Evolutionary conservation across 2,888 invertebrate species (phyloP).

Genomic region (Venustoraphidia nigricollis): DNA sequence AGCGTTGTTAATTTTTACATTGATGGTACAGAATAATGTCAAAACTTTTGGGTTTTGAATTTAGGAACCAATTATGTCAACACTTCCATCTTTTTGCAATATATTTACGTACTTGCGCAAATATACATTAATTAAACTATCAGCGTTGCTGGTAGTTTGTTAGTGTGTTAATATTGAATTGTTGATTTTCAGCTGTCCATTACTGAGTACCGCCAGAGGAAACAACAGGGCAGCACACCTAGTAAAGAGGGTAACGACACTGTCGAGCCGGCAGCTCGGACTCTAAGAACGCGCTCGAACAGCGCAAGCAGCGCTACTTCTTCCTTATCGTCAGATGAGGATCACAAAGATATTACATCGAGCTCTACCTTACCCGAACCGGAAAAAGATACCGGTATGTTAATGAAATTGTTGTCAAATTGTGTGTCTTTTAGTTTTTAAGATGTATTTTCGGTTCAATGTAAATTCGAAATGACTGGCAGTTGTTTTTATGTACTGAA

Average conservation of each 20-base stretch:
- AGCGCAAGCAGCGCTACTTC: constrained; percentile 37
- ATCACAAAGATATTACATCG: constrained; percentile 14
- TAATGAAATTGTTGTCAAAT: neutral
- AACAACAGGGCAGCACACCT: constrained; percentile 33
- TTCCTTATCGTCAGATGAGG: constrained; percentile 35
- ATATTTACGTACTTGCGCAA: no score
- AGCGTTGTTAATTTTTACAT: no score
- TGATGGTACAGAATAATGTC: no score
- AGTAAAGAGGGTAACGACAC: constrained; percentile 16
- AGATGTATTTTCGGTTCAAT: neutral
- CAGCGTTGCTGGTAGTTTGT: no score
- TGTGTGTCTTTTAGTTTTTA: neutral
- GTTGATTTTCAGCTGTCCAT: constrained; percentile 56
- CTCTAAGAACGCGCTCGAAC: constrained; percentile 26
- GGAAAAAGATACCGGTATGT: constrained; percentile 16
- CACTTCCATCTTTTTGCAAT: no score
- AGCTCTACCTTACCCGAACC: constrained; percentile 16
- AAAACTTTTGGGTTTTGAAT: no score
- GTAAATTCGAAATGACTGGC: no score
- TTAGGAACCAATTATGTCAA: no score
- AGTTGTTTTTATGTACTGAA: neutral
- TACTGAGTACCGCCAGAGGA: constrained; percentile 77
- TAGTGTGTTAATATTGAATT: constrained; percentile 1
- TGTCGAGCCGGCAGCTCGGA: constrained; percentile 2
- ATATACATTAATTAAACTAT: no score